Conservation (phyloP, 35 echinoderm and acorn worm genomes). For the Diadema setosum region DNA sequence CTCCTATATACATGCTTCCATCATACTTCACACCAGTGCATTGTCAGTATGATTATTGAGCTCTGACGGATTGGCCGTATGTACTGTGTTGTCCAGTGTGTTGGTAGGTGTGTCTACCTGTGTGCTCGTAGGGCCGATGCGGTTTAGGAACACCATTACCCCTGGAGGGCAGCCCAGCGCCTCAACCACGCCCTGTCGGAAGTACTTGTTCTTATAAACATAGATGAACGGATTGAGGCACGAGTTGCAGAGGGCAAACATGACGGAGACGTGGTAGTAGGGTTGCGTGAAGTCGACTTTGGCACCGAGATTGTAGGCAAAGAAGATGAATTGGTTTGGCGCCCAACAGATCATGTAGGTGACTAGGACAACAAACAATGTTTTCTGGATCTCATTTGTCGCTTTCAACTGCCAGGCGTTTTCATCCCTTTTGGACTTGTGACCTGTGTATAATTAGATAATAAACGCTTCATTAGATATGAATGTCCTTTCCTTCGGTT, state of each 20-base stretch:
- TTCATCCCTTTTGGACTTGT: slow-evolving; percentile 6
- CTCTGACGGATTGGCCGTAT: too few species aligned
- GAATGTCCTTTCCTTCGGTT: too few species aligned
- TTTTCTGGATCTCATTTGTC: slow-evolving; percentile 58
- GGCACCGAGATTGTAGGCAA: slow-evolving; percentile 47
- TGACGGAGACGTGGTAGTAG: slow-evolving; percentile 60
- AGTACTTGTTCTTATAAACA: slow-evolving; percentile 75
- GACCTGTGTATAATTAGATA: slow-evolving; percentile 6
- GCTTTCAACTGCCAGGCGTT: slow-evolving; percentile 74
- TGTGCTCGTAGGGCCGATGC: not conserved
- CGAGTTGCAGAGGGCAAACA: slow-evolving; percentile 65
- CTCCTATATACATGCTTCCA: too few species aligned
- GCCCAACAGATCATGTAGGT: slow-evolving; percentile 83
- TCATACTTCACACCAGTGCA: too few species aligned
- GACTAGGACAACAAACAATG: slow-evolving; percentile 70
- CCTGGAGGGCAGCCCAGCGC: not conserved
- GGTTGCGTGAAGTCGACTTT: slow-evolving; percentile 54
- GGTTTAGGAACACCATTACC: not conserved
- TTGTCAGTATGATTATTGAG: not conserved
- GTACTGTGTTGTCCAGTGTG: not conserved
- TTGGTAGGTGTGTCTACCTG: not conserved
- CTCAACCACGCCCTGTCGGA: slow-evolving; percentile 50
- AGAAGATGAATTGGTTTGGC: slow-evolving; percentile 68
- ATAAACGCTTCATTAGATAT: too few species aligned
- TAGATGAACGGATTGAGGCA: slow-evolving; percentile 89